Evolutionary conservation across 2,797 vertebrate genomes (phyloP), one percentile per base, ranked within the genome.

Genomic region (Scarus forsteni): DNA sequence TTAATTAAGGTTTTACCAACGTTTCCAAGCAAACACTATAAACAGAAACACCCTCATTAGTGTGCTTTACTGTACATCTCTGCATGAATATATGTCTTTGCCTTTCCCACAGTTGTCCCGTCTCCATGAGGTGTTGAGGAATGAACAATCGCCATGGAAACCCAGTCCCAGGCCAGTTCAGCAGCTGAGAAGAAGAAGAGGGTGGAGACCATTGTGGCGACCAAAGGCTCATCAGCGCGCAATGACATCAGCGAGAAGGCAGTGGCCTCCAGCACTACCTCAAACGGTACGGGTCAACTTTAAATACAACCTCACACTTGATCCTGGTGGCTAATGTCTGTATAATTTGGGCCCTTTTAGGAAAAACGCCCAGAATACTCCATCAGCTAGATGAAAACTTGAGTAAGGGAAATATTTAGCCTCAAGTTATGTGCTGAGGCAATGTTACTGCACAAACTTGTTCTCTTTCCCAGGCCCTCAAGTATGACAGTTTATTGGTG

Each of bases 181-280:
- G 91, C 95, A 86, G 92, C 94, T 84, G 97, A 98, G 93, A 99
- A 98, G 95, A 99, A 98, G 91, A 99, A 98, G 93, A 96, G 95
- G 83, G 96, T 98, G 93, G 97, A 97, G 95, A 96, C 95, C 88
- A 95, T 98, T 49, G 93, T 97, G 39, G 96, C 96, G 79, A 91
- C 89, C 85, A 99, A 98, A 87, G 96, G 96, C 86, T 93, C 96
- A 59, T 94, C 96, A 65, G 88, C 92, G 51, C 95, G 97, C 82
- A 90, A 95, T 92, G 97, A 99, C 90, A 96, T 98, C 94, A 99
- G 98, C 49, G 98, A 99, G 94, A 99, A 99, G 94, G 98, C 97
- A 0, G 97, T 97, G 88, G 97, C 98, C 89, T 99, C 98, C 85
- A 99, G 97, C 93, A 99, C 98, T 88, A 99, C 98, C 73, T 99